A percentile compares a stretch with the other conserved stretches of the same genome.
phyloP scores from a whole-genome alignment of 2,797 vertebrate species.

The Corythornis leucogaster region DNA sequence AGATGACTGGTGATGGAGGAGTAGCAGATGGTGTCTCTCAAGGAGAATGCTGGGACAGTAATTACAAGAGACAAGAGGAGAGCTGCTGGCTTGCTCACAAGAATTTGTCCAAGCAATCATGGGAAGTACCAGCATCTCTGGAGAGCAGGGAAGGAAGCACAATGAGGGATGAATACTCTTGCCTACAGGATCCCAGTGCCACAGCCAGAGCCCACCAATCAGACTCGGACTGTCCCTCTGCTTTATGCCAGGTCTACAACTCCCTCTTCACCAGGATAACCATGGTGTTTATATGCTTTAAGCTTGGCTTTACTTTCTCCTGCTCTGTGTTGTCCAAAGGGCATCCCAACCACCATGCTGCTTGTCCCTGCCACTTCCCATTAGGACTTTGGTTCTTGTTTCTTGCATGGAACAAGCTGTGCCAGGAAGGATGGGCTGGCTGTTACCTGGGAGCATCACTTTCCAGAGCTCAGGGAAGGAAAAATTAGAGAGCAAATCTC shows the following conservation, averaged over 20 bases:
- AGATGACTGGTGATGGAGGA: constrained; percentile 47
- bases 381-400: neutral
- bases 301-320: neutral
- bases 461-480: neutral
- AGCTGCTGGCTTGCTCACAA: constrained; percentile 28
- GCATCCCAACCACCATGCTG: neutral
- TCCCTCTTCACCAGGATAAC: neutral
- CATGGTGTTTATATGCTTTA: neutral
- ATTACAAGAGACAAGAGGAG: constrained; percentile 56
- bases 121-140: neutral
- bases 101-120: neutral
- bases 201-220: neutral
- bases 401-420: neutral
- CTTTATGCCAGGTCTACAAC: rapidly evolving
- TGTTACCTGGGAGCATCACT: neutral
- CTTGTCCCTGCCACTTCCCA: neutral
- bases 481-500: neutral
- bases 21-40: constrained; percentile 65
- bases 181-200: neutral
- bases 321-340: neutral
- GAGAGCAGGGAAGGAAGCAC: rapidly evolving
- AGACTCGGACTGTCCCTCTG: neutral
- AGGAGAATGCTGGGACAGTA: constrained; percentile 44
- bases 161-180: neutral
- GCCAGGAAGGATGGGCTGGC: neutral